phyloP scores from a whole-genome alignment of 2,797 vertebrate genomes.

The Coluber constrictor region DNA sequence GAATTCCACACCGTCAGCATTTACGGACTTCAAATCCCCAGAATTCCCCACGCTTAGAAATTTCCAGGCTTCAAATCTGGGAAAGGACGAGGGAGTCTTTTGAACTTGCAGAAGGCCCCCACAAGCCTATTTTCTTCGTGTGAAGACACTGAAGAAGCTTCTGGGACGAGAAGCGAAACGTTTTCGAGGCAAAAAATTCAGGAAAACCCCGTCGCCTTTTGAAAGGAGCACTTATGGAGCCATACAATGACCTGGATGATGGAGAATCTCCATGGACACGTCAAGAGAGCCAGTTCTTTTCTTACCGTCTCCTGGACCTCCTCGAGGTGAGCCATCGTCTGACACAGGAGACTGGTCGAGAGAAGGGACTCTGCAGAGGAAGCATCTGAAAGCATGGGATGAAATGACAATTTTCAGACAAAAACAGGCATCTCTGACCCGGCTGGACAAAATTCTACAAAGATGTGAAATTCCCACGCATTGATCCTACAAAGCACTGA shows the following conservation, averaged over 20 bases:
- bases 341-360: conserved; percentile 74
- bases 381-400: conserved; percentile 5
- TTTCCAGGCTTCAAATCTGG: background rate
- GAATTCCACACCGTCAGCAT: background rate
- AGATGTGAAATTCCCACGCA: background rate
- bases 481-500: background rate
- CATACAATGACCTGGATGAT: background rate
- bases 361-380: conserved; percentile 66
- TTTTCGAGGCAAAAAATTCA: background rate
- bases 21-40: background rate
- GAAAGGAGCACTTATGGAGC: background rate
- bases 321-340: conserved; percentile 75
- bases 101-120: background rate
- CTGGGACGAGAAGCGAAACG: rapidly evolving
- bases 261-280: background rate
- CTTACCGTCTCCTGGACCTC: conserved; percentile 76
- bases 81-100: background rate
- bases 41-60: background rate
- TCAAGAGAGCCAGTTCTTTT: background rate
- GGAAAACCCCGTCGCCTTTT: background rate
- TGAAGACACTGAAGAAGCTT: background rate
- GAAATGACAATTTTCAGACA: background rate
- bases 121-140: background rate
- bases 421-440: background rate
- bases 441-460: background rate